A percentile compares a stretch with the other conserved stretches of the same genome.
Evolutionary conservation across 2,113 vertebrate genomes (phyloP).

Genomic region (Trachemys scripta): DNA sequence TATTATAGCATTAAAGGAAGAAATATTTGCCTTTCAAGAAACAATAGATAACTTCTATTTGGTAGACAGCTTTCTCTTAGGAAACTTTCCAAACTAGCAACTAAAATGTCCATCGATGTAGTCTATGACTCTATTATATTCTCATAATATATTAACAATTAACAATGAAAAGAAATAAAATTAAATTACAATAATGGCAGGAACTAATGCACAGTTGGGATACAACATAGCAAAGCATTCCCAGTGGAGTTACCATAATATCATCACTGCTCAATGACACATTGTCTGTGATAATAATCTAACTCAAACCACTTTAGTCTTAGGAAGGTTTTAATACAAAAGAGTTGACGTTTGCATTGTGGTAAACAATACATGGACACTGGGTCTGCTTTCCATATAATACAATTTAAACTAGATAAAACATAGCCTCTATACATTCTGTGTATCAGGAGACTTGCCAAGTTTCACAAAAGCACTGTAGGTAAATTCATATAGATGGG

Average conservation of each 20-base stretch:
- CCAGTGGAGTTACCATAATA: neutral
- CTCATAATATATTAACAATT: too few species aligned
- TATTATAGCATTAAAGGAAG: too few species aligned
- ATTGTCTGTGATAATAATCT: neutral
- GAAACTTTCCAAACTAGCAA: too few species aligned
- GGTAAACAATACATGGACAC: neutral
- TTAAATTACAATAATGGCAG: neutral
- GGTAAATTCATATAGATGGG: neutral
- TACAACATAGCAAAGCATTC: neutral
- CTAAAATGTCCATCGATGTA: too few species aligned
- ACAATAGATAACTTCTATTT: too few species aligned
- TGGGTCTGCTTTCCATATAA: neutral
- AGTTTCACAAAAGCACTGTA: neutral
- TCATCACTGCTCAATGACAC: neutral
- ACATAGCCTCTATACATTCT: neutral
- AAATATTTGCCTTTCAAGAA: too few species aligned
- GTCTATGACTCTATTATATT: too few species aligned
- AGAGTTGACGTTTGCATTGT: neutral
- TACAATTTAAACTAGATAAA: neutral
- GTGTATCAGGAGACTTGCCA: neutral
- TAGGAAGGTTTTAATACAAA: neutral
- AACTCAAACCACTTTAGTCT: neutral
- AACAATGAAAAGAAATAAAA: neutral
- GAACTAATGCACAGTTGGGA: neutral
- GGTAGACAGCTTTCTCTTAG: too few species aligned